phyloP scores from a whole-genome alignment of 2,888 invertebrate species.

The Meiosimyza platycephala region DNA sequence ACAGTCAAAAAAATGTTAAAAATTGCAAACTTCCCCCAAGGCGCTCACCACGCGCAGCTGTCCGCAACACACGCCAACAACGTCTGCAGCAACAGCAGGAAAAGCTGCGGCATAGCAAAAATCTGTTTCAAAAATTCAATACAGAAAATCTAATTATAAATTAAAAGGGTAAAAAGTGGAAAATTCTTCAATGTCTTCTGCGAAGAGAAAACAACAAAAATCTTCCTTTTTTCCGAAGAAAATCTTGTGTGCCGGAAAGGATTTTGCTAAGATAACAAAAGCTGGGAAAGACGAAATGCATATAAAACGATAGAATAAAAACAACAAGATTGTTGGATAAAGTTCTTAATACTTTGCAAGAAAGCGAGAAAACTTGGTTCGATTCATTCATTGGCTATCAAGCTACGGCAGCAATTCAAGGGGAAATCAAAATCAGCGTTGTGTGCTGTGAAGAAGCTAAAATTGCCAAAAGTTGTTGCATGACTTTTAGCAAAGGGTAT shows the following conservation, averaged over 20 bases:
- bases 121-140: constrained; percentile 15
- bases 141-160: constrained; percentile 36
- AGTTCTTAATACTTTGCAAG: constrained; percentile 26
- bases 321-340: constrained; percentile 14
- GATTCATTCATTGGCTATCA: constrained; percentile 27
- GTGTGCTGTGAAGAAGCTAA: background rate
- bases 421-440: background rate
- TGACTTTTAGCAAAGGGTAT: background rate
- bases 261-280: constrained; percentile 20
- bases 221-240: background rate
- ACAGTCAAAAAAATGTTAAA: background rate
- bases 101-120: background rate
- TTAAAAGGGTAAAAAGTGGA: constrained; percentile 37
- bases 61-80: constrained; percentile 18
- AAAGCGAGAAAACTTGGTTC: constrained; percentile 9
- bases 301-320: background rate
- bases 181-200: constrained; percentile 21
- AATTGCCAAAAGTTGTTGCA: constrained; percentile 24
- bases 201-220: background rate
- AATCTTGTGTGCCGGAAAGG: constrained; percentile 18
- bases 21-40: background rate
- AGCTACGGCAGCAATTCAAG: background rate
- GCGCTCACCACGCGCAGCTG: constrained; percentile 2
- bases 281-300: background rate
- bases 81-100: background rate